These are phyloP conservation scores for Acronicta alni DNA, from an alignment of 2,888 invertebrate species.

Conservation along the genomic window DNA sequence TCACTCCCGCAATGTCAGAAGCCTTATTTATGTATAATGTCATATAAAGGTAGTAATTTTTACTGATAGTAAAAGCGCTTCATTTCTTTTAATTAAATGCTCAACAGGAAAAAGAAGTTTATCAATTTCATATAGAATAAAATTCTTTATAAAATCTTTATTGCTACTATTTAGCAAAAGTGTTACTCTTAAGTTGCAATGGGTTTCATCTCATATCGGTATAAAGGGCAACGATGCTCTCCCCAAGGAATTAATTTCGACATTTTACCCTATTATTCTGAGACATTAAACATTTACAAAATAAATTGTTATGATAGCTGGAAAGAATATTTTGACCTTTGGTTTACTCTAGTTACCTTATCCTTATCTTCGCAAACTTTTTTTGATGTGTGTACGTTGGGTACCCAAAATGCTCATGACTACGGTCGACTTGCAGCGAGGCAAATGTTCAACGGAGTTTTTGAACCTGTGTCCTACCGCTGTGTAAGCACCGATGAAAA, in stretches of 20 bases:
- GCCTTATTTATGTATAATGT: neutral
- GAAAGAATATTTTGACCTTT: constrained; percentile 7
- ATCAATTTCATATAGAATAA: neutral
- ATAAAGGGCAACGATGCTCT: neutral
- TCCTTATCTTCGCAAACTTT: no score
- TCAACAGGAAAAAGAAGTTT: neutral
- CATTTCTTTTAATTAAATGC: neutral
- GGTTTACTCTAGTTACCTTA: no score
- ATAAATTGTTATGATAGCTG: neutral
- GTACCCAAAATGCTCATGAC: no score
- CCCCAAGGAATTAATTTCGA: neutral
- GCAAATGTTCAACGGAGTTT: no score
- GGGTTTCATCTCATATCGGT: constrained; percentile 6
- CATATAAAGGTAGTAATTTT: neutral
- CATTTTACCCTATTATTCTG: neutral
- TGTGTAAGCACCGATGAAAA: no score
- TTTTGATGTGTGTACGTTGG: no score
- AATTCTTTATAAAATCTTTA: neutral
- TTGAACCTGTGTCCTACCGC: no score
- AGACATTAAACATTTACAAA: constrained; percentile 1
- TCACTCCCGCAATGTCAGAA: neutral
- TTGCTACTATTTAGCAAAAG: neutral
- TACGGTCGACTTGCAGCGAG: no score
- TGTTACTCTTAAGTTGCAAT: constrained; percentile 2
- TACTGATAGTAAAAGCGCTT: neutral